Conservation (phyloP, 2,888 invertebrate species). For the Agrilus cyanescens region DNA sequence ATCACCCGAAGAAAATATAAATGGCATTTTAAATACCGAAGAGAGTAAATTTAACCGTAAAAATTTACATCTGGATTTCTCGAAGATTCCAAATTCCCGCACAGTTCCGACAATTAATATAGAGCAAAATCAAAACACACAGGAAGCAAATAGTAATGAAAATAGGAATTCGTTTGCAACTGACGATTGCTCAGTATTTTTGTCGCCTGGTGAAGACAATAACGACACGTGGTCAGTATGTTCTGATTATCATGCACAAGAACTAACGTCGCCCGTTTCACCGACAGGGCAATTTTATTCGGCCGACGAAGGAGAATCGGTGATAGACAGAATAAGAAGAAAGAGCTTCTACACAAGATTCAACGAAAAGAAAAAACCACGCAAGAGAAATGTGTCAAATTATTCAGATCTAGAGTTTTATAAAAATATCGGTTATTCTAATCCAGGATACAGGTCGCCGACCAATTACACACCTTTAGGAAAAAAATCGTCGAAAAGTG, state of each 20-base stretch:
- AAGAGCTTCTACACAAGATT: slow-evolving; percentile 85
- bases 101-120: slow-evolving; percentile 10
- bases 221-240: slow-evolving; percentile 55
- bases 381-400: slow-evolving; percentile 47
- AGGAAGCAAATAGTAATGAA: slow-evolving; percentile 14
- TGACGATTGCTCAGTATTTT: slow-evolving; percentile 34
- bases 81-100: slow-evolving; percentile 23
- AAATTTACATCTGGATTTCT: slow-evolving; percentile 52
- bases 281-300: slow-evolving; percentile 30
- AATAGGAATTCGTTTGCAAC: slow-evolving; percentile 38
- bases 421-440: slow-evolving; percentile 20
- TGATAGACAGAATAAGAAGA: slow-evolving; percentile 74
- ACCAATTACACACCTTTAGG: slow-evolving; percentile 15
- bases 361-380: slow-evolving; percentile 66
- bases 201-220: slow-evolving; percentile 49
- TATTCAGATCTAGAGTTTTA: slow-evolving; percentile 31
- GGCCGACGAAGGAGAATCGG: slow-evolving; percentile 48
- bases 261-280: slow-evolving; percentile 39
- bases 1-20: neutral
- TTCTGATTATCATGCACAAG: slow-evolving; percentile 38
- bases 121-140: slow-evolving; percentile 13
- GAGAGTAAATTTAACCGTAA: slow-evolving; percentile 28
- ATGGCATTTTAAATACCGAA: slow-evolving; percentile 7
- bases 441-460: slow-evolving; percentile 12
- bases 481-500: slow-evolving; percentile 18